Evolutionary conservation across 2,113 vertebrate species (phyloP).

Genomic region (Nipponia nippon): DNA sequence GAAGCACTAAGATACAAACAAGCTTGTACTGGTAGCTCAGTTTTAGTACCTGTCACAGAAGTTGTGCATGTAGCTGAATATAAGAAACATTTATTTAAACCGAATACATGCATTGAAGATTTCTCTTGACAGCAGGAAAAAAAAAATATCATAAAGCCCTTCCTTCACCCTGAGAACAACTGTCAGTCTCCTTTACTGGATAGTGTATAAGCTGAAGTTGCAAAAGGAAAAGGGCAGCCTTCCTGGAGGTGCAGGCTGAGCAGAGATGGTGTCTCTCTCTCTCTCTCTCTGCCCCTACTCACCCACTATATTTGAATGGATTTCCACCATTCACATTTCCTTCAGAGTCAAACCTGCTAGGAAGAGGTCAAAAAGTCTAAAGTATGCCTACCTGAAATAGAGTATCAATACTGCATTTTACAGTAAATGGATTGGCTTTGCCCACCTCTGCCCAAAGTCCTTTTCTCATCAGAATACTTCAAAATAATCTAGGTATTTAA

Average conservation of each 20-base stretch:
- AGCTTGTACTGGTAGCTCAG: not conserved
- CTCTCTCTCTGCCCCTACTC: not conserved
- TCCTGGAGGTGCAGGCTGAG: not conserved
- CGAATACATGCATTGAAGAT: not conserved
- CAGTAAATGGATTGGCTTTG: not conserved
- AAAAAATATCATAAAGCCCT: not conserved
- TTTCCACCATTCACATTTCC: not conserved
- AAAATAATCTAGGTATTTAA: not conserved
- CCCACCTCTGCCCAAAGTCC: not conserved
- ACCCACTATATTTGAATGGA: not conserved
- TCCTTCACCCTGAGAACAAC: not conserved
- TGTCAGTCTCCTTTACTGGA: not conserved
- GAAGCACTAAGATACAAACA: not conserved
- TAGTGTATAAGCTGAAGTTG: accelerated
- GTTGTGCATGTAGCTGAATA: not conserved
- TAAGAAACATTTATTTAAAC: not conserved
- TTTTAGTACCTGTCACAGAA: not conserved
- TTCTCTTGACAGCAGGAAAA: not conserved
- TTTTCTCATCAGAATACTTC: not conserved
- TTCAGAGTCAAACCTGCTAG: not conserved
- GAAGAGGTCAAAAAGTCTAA: not conserved
- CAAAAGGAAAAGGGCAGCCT: not conserved
- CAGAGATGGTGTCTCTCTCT: not conserved
- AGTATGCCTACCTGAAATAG: not conserved
- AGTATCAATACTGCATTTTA: not conserved